Percentiles rank a stretch among this genome's conserved stretches.
Conservation (phyloP, 2,888 invertebrate species). For the Eutolmus rufibarbis region DNA sequence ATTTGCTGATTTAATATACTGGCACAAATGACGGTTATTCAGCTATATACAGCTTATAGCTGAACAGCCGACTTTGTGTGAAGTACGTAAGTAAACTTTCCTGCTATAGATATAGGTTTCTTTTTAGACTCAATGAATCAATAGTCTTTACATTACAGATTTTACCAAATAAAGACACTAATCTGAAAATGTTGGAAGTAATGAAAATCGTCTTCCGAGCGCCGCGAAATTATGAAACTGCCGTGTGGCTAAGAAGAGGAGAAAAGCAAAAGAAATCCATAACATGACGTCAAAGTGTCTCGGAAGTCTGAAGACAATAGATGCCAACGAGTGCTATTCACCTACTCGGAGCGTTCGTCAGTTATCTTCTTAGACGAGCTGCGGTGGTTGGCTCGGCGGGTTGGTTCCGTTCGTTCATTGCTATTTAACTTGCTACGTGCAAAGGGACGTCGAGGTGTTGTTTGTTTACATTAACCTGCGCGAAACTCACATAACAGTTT, state of each 20-base stretch:
- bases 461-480: slow-evolving; percentile 44
- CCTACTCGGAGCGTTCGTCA: neutral
- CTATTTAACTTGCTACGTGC: neutral
- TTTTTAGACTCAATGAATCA: too few species aligned
- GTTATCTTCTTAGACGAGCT: neutral
- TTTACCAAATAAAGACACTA: neutral
- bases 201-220: neutral
- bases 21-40: too few species aligned
- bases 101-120: too few species aligned
- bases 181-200: neutral
- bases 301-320: slow-evolving; percentile 31
- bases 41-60: too few species aligned
- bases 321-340: neutral
- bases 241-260: neutral
- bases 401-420: neutral
- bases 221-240: neutral
- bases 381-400: too few species aligned
- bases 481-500: slow-evolving; percentile 14
- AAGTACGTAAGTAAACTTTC: too few species aligned
- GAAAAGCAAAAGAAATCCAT: neutral
- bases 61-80: too few species aligned
- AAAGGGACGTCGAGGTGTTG: slow-evolving; percentile 43
- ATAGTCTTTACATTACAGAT: too few species aligned
- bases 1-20: too few species aligned
- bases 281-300: slow-evolving; percentile 26